A percentile compares a stretch with the other conserved stretches of the same genome.
These are phyloP conservation scores for Bombus huntii DNA, from an alignment of 1,140 invertebrate genomes.

Conservation along the genomic window DNA sequence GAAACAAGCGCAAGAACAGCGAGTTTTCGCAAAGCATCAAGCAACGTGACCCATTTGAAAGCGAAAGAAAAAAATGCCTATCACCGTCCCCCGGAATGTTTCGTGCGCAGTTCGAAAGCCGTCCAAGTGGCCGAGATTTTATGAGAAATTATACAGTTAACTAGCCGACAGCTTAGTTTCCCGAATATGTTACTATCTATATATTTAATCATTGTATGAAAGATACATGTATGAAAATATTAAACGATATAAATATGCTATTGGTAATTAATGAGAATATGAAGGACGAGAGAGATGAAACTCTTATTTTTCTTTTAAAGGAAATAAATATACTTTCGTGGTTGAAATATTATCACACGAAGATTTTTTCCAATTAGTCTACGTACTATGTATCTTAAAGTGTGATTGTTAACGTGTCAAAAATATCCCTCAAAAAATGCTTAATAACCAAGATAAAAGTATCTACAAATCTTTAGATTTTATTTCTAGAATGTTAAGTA, in stretches of 20 bases:
- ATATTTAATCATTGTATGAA: too few species aligned
- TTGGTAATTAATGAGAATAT: too few species aligned
- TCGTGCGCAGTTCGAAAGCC: constrained; percentile 19
- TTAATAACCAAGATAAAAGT: neutral
- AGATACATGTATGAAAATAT: neutral
- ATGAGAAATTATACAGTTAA: constrained; percentile 67
- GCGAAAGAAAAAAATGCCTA: constrained; percentile 39
- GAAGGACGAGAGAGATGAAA: neutral
- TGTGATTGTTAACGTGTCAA: neutral
- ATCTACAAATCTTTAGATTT: neutral
- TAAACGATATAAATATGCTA: too few species aligned
- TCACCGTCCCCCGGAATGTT: constrained; percentile 47
- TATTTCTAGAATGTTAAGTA: neutral
- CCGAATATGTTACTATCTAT: neutral
- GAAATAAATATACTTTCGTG: too few species aligned
- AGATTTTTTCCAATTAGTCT: too few species aligned
- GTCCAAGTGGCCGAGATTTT: constrained; percentile 47
- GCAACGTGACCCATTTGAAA: constrained; percentile 37
- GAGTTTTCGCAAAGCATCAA: constrained; percentile 27
- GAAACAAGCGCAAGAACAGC: neutral
- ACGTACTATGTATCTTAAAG: too few species aligned
- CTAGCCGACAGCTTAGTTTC: constrained; percentile 27
- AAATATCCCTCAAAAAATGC: neutral
- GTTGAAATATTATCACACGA: too few species aligned
- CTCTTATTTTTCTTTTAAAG: neutral